phyloP scores from a whole-genome alignment of 2,113 vertebrate species.

The Grus americana region DNA sequence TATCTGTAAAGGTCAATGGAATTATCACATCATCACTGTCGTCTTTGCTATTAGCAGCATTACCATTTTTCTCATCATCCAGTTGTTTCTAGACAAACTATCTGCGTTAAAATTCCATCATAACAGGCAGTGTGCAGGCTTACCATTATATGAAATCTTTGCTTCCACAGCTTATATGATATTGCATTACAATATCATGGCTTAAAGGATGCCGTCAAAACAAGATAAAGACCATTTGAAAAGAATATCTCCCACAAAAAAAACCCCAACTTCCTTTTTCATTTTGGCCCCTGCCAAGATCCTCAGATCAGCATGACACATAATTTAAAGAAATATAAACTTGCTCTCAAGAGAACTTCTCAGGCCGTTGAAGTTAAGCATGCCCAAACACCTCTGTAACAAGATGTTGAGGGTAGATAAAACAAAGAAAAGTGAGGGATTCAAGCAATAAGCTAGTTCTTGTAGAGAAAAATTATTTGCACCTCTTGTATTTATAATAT shows the following conservation, averaged over 20 bases:
- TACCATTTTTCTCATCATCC: neutral
- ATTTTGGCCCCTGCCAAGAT: neutral
- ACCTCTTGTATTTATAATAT: neutral
- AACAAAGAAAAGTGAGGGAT: neutral
- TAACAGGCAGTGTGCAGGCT: neutral
- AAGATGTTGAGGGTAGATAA: neutral
- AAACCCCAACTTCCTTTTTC: neutral
- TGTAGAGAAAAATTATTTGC: neutral
- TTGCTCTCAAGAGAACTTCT: neutral
- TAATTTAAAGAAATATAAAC: neutral
- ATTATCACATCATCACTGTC: neutral
- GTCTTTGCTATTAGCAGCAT: neutral
- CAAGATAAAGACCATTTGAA: neutral
- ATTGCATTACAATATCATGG: neutral
- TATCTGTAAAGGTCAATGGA: neutral
- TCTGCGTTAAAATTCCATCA: neutral
- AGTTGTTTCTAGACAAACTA: neutral
- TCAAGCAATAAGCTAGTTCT: neutral
- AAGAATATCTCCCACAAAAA: neutral
- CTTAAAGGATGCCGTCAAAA: neutral
- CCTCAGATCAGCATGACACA: neutral
- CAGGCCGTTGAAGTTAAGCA: neutral
- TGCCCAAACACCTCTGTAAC: neutral
- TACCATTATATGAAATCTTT: neutral
- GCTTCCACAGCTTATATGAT: neutral